phyloP scores from a whole-genome alignment of 37 sponge, comb jelly and placozoan species.

The Mnemiopsis leidyi region DNA sequence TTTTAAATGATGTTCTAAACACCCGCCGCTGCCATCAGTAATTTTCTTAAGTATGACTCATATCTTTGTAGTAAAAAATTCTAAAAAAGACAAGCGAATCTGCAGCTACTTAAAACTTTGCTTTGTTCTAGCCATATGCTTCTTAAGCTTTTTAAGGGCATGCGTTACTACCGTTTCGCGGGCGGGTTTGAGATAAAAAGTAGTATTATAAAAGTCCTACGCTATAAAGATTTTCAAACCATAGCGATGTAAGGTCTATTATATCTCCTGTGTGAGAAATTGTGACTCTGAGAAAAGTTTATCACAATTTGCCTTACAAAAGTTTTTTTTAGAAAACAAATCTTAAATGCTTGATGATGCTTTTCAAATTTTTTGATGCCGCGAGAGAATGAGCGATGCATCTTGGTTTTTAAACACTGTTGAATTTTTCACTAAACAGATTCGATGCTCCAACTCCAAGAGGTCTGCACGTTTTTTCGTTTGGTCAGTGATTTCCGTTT shows the following conservation, averaged over 20 bases:
- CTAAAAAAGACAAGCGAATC: background rate
- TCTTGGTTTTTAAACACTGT: background rate
- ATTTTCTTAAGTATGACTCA: background rate
- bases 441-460: background rate
- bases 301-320: background rate
- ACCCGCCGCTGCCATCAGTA: background rate
- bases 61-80: background rate
- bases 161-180: background rate
- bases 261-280: background rate
- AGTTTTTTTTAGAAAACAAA: background rate
- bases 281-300: background rate
- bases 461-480: background rate
- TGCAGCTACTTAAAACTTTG: background rate
- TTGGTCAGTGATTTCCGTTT: background rate
- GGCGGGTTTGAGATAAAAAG: background rate
- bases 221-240: background rate
- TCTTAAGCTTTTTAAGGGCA: background rate
- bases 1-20: background rate
- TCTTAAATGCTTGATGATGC: background rate
- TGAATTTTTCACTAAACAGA: background rate
- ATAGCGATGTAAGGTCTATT: background rate
- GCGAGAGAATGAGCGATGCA: no score
- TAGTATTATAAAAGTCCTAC: background rate
- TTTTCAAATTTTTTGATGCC: background rate
- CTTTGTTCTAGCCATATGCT: background rate